Percentiles rank a stretch among this genome's conserved stretches.
These are phyloP conservation scores for Lasioglossum leucozonium DNA, from an alignment of 2,888 invertebrate species.

Conservation along the genomic window DNA sequence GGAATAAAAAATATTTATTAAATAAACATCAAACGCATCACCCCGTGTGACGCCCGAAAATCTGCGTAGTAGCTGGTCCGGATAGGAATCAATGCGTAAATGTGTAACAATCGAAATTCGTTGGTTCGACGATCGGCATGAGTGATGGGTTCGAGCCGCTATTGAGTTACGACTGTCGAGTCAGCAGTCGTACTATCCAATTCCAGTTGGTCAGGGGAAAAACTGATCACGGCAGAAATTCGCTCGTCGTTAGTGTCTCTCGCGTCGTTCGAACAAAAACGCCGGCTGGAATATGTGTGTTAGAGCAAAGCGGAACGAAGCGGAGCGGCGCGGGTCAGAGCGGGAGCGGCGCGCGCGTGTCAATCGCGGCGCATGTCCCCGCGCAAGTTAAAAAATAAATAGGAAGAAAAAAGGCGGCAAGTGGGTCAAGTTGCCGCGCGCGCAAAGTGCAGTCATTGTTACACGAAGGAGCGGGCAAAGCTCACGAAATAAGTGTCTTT, in stretches of 20 bases:
- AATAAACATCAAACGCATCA: background rate
- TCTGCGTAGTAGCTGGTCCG: background rate
- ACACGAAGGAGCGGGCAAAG: constrained; percentile 60
- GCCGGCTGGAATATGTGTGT: background rate
- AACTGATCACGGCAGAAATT: constrained; percentile 1
- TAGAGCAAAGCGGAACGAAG: background rate
- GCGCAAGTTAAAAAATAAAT: constrained; percentile 50
- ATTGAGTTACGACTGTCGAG: constrained; percentile 1
- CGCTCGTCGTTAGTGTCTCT: background rate
- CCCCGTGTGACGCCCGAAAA: background rate
- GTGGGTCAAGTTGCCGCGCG: constrained; percentile 58
- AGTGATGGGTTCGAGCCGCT: constrained; percentile 6
- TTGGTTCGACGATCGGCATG: background rate
- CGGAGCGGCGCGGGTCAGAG: background rate
- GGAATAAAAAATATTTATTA: too few species aligned
- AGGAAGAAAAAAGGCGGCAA: constrained; percentile 52
- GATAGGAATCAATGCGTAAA: background rate
- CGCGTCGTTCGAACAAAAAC: background rate
- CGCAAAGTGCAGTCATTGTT: constrained; percentile 68
- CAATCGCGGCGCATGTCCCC: constrained; percentile 26
- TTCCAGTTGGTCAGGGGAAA: background rate
- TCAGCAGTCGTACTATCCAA: background rate
- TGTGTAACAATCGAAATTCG: background rate
- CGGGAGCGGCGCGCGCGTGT: background rate
- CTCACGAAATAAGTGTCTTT: constrained; percentile 66